Conservation (phyloP, 2,113 vertebrate species). For the Pedionomus torquatus region DNA sequence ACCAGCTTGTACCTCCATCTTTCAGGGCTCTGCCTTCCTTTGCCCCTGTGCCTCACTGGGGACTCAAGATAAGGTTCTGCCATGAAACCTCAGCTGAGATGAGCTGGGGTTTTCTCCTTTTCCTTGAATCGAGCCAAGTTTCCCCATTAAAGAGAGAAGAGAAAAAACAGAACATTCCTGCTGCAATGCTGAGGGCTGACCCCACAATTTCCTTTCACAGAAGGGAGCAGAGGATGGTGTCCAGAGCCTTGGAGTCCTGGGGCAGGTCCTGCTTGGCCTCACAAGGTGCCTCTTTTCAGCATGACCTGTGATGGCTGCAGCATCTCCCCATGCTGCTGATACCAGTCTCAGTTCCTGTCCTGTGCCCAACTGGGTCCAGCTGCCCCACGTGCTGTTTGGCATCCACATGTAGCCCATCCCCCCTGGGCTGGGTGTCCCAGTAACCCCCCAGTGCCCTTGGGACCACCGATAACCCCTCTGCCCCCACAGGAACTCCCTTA, state of each 20-base stretch:
- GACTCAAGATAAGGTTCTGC: neutral
- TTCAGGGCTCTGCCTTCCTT: neutral
- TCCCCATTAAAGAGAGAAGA: slow-evolving; percentile 21
- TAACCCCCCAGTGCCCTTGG: slow-evolving; percentile 57
- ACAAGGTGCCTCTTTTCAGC: neutral
- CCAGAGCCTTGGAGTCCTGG: neutral
- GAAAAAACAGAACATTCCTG: slow-evolving; percentile 17
- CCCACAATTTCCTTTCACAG: neutral
- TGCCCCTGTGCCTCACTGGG: neutral
- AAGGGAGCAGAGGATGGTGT: fast-evolving
- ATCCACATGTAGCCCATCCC: neutral
- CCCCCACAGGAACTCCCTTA: slow-evolving; percentile 53
- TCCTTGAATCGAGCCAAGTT: neutral
- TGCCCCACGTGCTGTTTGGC: fast-evolving
- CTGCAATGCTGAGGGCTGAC: neutral
- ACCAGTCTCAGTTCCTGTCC: neutral
- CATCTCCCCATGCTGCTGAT: neutral
- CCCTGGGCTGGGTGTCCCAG: neutral
- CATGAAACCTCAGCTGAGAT: neutral
- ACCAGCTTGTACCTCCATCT: neutral
- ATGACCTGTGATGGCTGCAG: fast-evolving
- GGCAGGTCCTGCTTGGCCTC: neutral
- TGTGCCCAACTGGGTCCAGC: fast-evolving
- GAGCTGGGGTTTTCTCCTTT: neutral
- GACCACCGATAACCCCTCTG: slow-evolving; percentile 47